Evolutionary conservation across 1,140 invertebrate genomes (phyloP), one percentile per base, ranked within the genome.

Genomic region (Paralvinella palmiformis): DNA sequence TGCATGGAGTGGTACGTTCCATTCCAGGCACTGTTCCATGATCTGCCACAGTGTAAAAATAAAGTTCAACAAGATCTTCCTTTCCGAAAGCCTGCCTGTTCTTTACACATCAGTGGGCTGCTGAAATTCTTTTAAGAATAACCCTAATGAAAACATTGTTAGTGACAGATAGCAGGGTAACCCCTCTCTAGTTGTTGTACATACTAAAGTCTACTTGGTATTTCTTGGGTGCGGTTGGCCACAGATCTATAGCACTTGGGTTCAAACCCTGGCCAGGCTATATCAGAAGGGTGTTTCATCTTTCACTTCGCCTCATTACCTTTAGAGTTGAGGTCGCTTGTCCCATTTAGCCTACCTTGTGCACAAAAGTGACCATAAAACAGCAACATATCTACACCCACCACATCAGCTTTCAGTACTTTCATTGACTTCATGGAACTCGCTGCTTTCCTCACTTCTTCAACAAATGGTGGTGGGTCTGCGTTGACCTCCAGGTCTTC

Each of bases 121-220:
- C 29, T 20, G 6, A 32, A 31, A 57, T 66, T 45, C 24, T 35
- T 45, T 56, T 17, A 59, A 60, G 27, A 61, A n/a, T 1, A 20
- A 66, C 53, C 29, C 33, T 66, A 36, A 24, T 59, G 45, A 63
- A 63, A 29, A 63, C 24, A 6, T 63, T 63, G 13, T 65, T 53
- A 20, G 66, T 62, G 6, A 68, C 29, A 29, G 68, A 73, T 32
- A 69, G 52, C 0, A 72, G 63, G 17, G 59, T 68, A 24, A 72
- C 71, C 20, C 70, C 70, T 59, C 70, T 55, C 57, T 62, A 69
- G 60, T 74, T 72, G 27, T 58, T 50, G 36, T 70, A 71, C 32
- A 66, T 10, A 10, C 31, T 62, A 22, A 68, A 60, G 59, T 72
- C 66, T 31, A 68, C 68, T 63, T 73, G n/a, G n/a, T n/a, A n/a